A percentile compares a stretch with the other conserved stretches of the same genome.
Evolutionary conservation across 1,140 invertebrate species (phyloP).

Genomic region (Platorchestia sp.): DNA sequence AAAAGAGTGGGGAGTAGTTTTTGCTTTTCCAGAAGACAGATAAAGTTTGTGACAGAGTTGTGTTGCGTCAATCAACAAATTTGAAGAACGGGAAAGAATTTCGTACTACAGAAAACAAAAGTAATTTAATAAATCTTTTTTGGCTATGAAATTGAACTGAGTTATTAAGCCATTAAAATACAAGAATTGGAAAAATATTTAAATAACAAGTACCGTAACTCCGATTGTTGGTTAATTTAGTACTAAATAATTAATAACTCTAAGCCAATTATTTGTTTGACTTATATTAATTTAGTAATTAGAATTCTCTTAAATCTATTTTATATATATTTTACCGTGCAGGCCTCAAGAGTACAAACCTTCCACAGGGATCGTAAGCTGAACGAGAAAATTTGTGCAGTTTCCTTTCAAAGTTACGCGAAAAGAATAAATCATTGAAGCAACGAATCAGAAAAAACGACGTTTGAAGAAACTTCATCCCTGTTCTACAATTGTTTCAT

Average conservation of each 20-base stretch:
- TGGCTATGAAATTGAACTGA: neutral
- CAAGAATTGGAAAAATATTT: neutral
- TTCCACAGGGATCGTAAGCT: neutral
- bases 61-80: neutral
- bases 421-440: neutral
- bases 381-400: neutral
- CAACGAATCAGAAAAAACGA: neutral
- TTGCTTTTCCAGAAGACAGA: neutral
- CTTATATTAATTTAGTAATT: no score
- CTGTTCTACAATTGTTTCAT: neutral
- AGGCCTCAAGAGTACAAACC: neutral
- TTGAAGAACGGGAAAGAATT: neutral
- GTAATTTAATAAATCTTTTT: neutral
- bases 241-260: no score
- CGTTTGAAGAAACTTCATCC: neutral
- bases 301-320: no score
- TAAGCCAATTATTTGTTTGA: no score
- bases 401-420: no score
- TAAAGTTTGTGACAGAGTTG: neutral
- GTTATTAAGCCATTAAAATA: neutral
- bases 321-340: no score
- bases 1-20: neutral
- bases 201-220: neutral
- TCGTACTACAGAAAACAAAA: neutral
- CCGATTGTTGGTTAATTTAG: neutral